These are phyloP conservation scores for Larimichthys crocea DNA, from an alignment of 2,113 vertebrate species.

Conservation along the genomic window DNA sequence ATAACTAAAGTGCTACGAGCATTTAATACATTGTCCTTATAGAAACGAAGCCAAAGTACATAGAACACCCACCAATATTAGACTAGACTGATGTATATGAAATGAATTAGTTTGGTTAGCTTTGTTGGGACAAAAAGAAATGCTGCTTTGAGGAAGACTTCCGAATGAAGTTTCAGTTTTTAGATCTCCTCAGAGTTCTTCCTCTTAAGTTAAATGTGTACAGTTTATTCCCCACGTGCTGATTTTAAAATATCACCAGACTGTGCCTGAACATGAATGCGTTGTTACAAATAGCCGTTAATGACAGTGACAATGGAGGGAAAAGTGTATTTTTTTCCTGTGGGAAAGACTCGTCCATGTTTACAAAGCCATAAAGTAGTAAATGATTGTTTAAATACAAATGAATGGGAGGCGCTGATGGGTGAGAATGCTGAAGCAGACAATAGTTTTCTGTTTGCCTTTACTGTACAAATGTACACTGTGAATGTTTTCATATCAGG, in stretches of 20 bases:
- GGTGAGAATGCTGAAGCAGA: background rate
- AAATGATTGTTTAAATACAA: background rate
- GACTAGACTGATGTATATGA: no score
- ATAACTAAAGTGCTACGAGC: background rate
- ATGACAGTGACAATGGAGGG: background rate
- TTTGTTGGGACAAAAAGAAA: background rate
- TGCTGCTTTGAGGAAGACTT: background rate
- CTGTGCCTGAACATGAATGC: background rate
- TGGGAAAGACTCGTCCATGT: background rate
- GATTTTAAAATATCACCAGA: background rate
- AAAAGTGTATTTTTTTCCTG: background rate
- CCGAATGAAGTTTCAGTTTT: background rate
- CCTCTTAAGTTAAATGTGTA: background rate
- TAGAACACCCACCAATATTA: no score
- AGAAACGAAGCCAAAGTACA: background rate
- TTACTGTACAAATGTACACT: background rate
- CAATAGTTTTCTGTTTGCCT: background rate
- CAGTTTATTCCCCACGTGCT: background rate
- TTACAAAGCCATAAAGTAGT: background rate
- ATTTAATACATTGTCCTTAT: background rate
- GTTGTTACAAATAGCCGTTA: background rate
- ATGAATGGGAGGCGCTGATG: no score
- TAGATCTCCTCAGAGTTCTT: background rate
- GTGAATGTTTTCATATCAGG: conserved; percentile 15
- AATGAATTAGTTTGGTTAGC: no score